Conservation (phyloP, 2,888 invertebrate species). For the Bombylius major region DNA sequence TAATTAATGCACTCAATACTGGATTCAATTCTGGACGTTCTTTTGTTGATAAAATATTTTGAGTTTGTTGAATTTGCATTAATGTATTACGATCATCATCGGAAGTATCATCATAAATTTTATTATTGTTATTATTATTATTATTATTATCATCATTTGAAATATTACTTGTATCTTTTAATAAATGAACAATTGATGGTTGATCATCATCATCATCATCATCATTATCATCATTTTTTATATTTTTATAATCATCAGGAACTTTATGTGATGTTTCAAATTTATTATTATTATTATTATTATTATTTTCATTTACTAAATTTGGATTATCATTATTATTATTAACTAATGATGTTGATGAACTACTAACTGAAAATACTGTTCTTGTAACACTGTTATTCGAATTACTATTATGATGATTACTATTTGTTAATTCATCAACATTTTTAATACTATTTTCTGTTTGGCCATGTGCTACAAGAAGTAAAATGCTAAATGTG, state of each 20-base stretch:
- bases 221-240: conserved; percentile 6
- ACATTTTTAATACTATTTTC: background rate
- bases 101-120: conserved; percentile 4
- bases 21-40: conserved; percentile 36
- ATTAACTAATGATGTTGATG: background rate
- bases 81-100: conserved; percentile 17
- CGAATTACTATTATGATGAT: background rate
- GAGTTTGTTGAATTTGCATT: conserved; percentile 22
- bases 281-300: conserved; percentile 17
- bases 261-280: conserved; percentile 66
- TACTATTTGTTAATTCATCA: background rate
- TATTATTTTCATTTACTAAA: background rate
- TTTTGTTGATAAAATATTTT: conserved; percentile 33
- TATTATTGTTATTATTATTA: conserved; percentile 4
- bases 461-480: background rate
- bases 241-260: conserved; percentile 17
- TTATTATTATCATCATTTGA: conserved; percentile 1
- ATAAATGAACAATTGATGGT: conserved; percentile 11
- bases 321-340: too few relatives aligned
- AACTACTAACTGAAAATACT: background rate
- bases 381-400: background rate
- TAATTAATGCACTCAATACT: conserved; percentile 35
- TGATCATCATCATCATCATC: conserved; percentile 12
- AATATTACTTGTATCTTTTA: conserved; percentile 10
- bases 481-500: background rate